Evolutionary conservation across 2,797 vertebrate species (phyloP).

Genomic region (Notolepis coatsorum): DNA sequence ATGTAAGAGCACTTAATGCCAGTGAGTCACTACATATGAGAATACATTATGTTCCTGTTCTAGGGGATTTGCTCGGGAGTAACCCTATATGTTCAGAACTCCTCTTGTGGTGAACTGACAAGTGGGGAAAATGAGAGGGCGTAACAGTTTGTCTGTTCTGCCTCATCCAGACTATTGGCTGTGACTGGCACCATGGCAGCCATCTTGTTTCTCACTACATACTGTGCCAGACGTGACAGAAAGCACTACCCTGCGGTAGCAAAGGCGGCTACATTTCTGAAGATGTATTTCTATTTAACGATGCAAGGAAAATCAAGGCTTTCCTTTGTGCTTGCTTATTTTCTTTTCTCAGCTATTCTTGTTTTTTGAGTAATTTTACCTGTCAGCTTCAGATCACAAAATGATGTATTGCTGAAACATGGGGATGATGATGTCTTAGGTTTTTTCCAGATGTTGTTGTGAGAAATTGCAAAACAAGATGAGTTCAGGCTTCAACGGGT

Average conservation of each 20-base stretch:
- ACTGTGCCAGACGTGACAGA: slow-evolving; percentile 51
- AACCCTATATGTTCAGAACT: slow-evolving; percentile 70
- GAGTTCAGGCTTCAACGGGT: slow-evolving; percentile 37
- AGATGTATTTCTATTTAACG: slow-evolving; percentile 69
- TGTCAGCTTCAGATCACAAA: slow-evolving; percentile 59
- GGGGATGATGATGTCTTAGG: slow-evolving; percentile 38
- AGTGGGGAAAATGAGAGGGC: slow-evolving; percentile 37
- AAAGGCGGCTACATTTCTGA: slow-evolving; percentile 45
- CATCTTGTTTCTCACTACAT: slow-evolving; percentile 56
- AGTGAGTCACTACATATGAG: slow-evolving; percentile 72
- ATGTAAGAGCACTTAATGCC: slow-evolving; percentile 57
- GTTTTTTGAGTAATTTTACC: slow-evolving; percentile 71
- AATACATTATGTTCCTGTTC: slow-evolving; percentile 73
- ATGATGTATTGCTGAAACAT: slow-evolving; percentile 44
- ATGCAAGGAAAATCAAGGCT: slow-evolving; percentile 55
- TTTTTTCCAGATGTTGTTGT: slow-evolving; percentile 49
- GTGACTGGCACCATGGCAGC: slow-evolving; percentile 14
- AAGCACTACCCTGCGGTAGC: slow-evolving; percentile 46
- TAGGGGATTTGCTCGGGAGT: slow-evolving; percentile 65
- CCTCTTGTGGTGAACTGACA: slow-evolving; percentile 46
- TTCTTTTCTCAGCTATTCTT: slow-evolving; percentile 50
- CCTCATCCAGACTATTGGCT: slow-evolving; percentile 51
- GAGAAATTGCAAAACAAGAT: slow-evolving; percentile 53
- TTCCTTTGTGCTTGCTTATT: slow-evolving; percentile 46
- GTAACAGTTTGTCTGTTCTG: slow-evolving; percentile 45